Evolutionary conservation across 1,140 invertebrate species (phyloP), one percentile per base, ranked within the genome.

Genomic region (Marisa cornuarietis): DNA sequence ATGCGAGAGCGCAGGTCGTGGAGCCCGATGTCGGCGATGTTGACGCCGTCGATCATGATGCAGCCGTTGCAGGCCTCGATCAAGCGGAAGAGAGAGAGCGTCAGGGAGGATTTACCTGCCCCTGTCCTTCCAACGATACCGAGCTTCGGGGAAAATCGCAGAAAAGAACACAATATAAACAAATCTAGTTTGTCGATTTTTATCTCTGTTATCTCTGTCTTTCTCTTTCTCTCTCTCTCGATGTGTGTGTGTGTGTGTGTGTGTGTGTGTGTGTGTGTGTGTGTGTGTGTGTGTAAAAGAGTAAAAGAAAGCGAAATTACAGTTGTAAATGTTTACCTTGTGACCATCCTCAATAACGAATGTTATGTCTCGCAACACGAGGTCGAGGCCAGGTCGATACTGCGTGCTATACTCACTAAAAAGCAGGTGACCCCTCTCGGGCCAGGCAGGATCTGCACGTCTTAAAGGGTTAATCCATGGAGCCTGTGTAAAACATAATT

Each of bases 331-430:
- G 31, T 42, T 42, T 65, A 77, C 76, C 76, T 77, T 77, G 13
- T 77, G 76, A 18, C 76, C 76, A 10, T 63, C 63, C 10, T 81
- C 42, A 31, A 91, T 88, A 20, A 73, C 68, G 71, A 81, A 84
- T 14, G 71, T 84, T 4, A 91, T 81, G 42, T 85, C 82, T 42
- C 84, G 84, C 18, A 91, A 76, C n/a, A 89, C 88, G 2, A 88
- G 85, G 69, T 88, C 84, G 10, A 90, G 80, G 24, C 85, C 87
- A 26, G 85, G 79, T 26, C 89, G 62, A 78, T 89, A 91, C 63
- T 87, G 76, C 1, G 86, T 82, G 54, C 66, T 78, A 58, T 83
- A 88, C 49, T 86, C 79, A 42, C 83, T 74, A 68, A 88, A 85
- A 52, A 82, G 78, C 18, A 88, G 76, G 2, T 49, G 76, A 18